These are phyloP conservation scores for Cryptocephalus moraei DNA, from an alignment of 2,888 invertebrate species.

Conservation along the genomic window DNA sequence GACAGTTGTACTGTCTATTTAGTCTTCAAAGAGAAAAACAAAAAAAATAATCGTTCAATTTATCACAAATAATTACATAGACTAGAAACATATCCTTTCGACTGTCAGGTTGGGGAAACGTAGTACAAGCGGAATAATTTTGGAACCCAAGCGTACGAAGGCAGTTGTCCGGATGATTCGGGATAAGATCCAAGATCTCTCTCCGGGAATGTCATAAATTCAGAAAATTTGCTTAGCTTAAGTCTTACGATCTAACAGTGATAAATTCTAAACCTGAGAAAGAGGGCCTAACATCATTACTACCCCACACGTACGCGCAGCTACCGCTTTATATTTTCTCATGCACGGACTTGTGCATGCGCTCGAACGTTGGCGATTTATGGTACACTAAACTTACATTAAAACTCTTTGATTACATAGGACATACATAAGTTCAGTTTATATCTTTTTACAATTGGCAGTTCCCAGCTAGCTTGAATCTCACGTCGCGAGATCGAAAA, in stretches of 20 bases:
- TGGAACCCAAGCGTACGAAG: too few relatives aligned
- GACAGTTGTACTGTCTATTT: background rate
- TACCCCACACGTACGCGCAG: slow-evolving; percentile 19
- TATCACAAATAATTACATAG: background rate
- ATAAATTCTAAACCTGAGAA: slow-evolving; percentile 33
- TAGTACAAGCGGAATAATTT: too few relatives aligned
- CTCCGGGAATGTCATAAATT: slow-evolving; percentile 20
- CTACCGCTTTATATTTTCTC: too few relatives aligned
- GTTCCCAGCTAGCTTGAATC: slow-evolving; percentile 41
- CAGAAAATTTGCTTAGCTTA: slow-evolving; percentile 10
- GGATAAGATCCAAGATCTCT: too few relatives aligned
- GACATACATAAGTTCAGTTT: slow-evolving; percentile 34
- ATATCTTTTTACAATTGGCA: slow-evolving; percentile 41
- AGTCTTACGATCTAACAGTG: slow-evolving; percentile 15
- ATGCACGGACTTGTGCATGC: too few relatives aligned
- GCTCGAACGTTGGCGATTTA: slow-evolving; percentile 27
- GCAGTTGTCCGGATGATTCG: too few relatives aligned
- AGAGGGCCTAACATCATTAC: slow-evolving; percentile 34
- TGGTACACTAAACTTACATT: slow-evolving; percentile 34
- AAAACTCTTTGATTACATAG: slow-evolving; percentile 31
- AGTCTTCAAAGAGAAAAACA: background rate
- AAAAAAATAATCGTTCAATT: background rate
- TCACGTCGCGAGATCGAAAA: slow-evolving; percentile 32
- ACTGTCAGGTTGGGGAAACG: too few relatives aligned
- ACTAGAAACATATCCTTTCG: background rate